These are phyloP conservation scores for Arctia plantaginis DNA, from an alignment of 2,888 invertebrate species.

Conservation along the genomic window DNA sequence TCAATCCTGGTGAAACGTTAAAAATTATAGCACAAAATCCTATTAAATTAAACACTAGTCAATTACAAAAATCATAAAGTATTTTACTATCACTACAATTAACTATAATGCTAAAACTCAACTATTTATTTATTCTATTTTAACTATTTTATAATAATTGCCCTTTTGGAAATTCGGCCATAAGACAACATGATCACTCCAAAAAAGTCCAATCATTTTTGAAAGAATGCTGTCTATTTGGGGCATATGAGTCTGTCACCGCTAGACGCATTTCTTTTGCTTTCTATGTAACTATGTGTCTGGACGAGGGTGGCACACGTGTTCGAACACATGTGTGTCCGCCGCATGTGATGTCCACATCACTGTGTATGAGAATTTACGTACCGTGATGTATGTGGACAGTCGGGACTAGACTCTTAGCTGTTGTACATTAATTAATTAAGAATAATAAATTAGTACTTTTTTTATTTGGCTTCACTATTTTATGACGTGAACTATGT, in stretches of 20 bases:
- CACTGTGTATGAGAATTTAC: constrained; percentile 62
- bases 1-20: neutral
- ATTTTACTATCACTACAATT: neutral
- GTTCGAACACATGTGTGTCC: constrained; percentile 40
- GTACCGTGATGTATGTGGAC: constrained; percentile 56
- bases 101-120: neutral
- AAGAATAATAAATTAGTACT: neutral
- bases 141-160: too few species aligned
- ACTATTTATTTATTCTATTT: neutral
- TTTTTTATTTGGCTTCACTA: neutral
- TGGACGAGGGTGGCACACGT: constrained; percentile 48
- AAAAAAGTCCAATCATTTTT: neutral
- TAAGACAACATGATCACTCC: neutral
- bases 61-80: neutral
- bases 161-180: too few species aligned
- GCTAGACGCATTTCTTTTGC: constrained; percentile 49
- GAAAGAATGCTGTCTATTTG: constrained; percentile 14
- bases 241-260: constrained; percentile 42
- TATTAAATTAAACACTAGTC: neutral
- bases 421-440: neutral
- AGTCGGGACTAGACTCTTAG: constrained; percentile 38
- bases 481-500: neutral
- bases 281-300: constrained; percentile 48
- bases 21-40: neutral
- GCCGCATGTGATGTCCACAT: constrained; percentile 58